Evolutionary conservation across 2,888 invertebrate species (phyloP).

Genomic region (Bimastos eiseni): DNA sequence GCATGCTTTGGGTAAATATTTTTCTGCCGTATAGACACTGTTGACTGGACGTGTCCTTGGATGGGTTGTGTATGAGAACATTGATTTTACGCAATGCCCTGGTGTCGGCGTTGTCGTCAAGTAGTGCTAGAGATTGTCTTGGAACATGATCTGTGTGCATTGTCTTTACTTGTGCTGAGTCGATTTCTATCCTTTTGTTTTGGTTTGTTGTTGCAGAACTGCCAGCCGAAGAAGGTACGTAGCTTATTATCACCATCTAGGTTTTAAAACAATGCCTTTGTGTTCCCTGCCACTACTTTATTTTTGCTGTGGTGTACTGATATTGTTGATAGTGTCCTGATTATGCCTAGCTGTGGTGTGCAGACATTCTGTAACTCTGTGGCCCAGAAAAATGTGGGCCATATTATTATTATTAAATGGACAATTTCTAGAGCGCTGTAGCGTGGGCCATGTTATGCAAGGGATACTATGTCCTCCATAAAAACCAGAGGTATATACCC

Average conservation of each 20-base stretch:
- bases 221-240: constrained; percentile 96
- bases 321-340: not conserved
- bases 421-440: too few relatives aligned
- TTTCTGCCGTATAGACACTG: not conserved
- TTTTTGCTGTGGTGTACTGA: not conserved
- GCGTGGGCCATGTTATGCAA: too few relatives aligned
- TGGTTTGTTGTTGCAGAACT: constrained; percentile 84
- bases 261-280: not conserved
- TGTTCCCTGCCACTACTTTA: not conserved
- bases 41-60: not conserved
- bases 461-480: too few relatives aligned
- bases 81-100: not conserved
- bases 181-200: constrained; percentile 52
- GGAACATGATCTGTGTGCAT: too few relatives aligned
- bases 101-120: not conserved
- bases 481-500: too few relatives aligned
- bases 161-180: constrained; percentile 40
- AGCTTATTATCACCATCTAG: not conserved
- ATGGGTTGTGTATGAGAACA: not conserved
- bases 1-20: not conserved
- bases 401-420: too few relatives aligned
- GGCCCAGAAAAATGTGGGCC: too few relatives aligned
- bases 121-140: too few relatives aligned
- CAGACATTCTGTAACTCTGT: too few relatives aligned
- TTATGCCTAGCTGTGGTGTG: too few relatives aligned